Evolutionary conservation across 2,797 vertebrate species (phyloP).

Genomic region (Ptychobarbus kaznakovi): DNA sequence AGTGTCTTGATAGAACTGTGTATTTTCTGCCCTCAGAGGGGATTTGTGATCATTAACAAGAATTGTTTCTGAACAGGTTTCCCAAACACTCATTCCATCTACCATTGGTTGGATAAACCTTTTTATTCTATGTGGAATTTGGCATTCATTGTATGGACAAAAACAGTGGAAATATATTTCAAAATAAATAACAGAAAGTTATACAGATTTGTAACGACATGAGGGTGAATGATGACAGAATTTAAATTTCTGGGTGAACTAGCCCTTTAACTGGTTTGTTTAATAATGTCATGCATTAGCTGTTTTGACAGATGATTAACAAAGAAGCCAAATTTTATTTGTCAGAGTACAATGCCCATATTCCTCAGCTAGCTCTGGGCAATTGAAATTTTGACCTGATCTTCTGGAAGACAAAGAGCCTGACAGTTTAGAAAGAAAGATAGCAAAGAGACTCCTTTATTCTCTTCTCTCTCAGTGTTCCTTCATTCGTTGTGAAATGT

Average conservation of each 20-base stretch:
- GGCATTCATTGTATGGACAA: background rate
- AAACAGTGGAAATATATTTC: background rate
- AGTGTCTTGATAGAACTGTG: background rate
- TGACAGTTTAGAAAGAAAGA: slow-evolving; percentile 29
- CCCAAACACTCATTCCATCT: background rate
- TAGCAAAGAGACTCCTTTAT: slow-evolving; percentile 44
- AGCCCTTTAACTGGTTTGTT: slow-evolving; percentile 11
- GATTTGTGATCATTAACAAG: background rate
- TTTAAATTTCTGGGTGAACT: background rate
- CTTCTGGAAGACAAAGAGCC: slow-evolving; percentile 17
- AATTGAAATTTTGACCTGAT: slow-evolving; percentile 37
- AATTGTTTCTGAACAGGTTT: background rate
- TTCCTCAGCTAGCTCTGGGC: slow-evolving; percentile 20
- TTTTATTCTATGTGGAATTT: background rate
- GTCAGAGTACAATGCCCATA: slow-evolving; percentile 9
- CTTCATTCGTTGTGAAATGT: slow-evolving; percentile 52
- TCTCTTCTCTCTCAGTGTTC: slow-evolving; percentile 33
- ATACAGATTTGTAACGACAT: background rate
- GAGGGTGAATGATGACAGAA: background rate
- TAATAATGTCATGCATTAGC: slow-evolving; percentile 15
- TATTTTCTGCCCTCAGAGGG: background rate
- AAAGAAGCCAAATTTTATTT: slow-evolving; percentile 24
- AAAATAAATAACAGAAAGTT: background rate
- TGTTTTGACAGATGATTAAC: slow-evolving; percentile 4
- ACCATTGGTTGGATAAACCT: background rate